These are phyloP conservation scores for Istiophorus platypterus DNA, from an alignment of 2,113 vertebrate genomes.

Conservation along the genomic window DNA sequence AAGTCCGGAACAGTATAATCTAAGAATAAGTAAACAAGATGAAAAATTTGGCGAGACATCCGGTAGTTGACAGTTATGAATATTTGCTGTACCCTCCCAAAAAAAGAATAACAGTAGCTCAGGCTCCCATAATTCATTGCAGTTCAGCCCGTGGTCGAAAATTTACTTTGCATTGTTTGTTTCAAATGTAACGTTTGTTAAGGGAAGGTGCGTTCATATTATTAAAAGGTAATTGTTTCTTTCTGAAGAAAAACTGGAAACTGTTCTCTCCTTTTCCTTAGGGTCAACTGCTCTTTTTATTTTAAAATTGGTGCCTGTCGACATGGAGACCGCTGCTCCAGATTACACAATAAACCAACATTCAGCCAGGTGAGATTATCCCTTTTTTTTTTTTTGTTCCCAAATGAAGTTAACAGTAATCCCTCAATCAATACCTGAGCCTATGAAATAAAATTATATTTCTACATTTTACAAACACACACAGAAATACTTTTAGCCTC, in stretches of 20 bases:
- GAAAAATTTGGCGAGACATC: too few species aligned
- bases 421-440: not conserved
- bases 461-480: too few species aligned
- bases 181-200: not conserved
- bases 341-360: constrained; percentile 98
- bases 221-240: not conserved
- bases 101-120: too few species aligned
- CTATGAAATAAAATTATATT: not conserved
- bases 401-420: not conserved
- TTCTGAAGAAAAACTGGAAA: not conserved
- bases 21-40: too few species aligned
- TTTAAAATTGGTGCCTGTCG: constrained; percentile 99
- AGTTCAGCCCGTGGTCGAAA: not conserved
- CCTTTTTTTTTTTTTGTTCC: not conserved
- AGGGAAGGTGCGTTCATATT: not conserved
- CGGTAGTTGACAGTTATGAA: too few species aligned
- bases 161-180: not conserved
- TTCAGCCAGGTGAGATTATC: constrained; percentile 91
- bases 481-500: too few species aligned
- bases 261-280: constrained; percentile 68
- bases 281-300: constrained; percentile 99
- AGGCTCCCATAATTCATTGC: not conserved
- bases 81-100: too few species aligned
- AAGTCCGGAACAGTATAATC: too few species aligned
- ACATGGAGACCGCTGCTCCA: constrained; percentile 97